A percentile compares a stretch with the other conserved stretches of the same genome.
Evolutionary conservation across 2,113 vertebrate species (phyloP).

Genomic region (Sander lucioperca): DNA sequence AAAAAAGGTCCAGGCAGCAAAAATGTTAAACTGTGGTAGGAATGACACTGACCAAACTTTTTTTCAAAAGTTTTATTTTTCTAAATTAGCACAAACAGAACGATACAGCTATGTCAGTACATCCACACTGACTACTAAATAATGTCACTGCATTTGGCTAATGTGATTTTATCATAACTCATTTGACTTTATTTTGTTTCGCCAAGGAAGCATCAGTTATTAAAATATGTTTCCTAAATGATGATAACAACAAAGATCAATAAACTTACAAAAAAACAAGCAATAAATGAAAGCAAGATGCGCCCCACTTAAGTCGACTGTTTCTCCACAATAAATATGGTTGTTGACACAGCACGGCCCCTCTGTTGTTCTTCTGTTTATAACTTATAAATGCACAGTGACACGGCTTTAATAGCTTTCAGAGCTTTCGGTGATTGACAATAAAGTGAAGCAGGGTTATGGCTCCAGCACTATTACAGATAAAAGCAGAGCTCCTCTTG

Average conservation of each 20-base stretch:
- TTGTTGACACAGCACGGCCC: constrained; percentile 10
- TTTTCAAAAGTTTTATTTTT: constrained; percentile 14
- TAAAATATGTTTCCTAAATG: background rate
- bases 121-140: background rate
- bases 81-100: constrained; percentile 22
- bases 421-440: constrained; percentile 59
- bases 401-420: constrained; percentile 58
- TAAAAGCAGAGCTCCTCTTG: constrained; percentile 63
- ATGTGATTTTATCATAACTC: background rate
- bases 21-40: constrained; percentile 9
- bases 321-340: constrained; percentile 28
- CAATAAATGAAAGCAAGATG: constrained; percentile 13
- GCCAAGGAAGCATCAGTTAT: background rate
- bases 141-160: background rate
- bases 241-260: constrained; percentile 14
- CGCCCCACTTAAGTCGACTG: constrained; percentile 9
- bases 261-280: background rate
- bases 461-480: constrained; percentile 55
- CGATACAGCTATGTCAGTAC: background rate
- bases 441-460: constrained; percentile 55
- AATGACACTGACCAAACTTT: constrained; percentile 35
- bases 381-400: constrained; percentile 48
- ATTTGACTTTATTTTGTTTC: constrained; percentile 8
- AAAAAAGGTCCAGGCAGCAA: constrained; percentile 31
- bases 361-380: constrained; percentile 34